Percentiles rank a stretch among this genome's conserved stretches.
Conservation (phyloP, 2,888 invertebrate genomes). For the Trisateles emortualis region DNA sequence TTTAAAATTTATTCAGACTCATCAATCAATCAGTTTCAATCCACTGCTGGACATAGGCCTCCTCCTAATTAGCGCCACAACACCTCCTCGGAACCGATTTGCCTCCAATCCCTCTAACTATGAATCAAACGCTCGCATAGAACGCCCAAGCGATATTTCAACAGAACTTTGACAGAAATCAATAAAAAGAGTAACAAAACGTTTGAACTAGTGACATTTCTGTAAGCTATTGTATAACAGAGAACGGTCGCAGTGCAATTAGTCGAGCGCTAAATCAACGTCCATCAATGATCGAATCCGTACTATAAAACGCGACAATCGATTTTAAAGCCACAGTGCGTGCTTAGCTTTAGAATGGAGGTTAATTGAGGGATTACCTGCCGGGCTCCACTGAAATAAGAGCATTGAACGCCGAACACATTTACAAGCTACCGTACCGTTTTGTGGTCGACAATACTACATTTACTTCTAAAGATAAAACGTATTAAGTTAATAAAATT, state of each 20-base stretch:
- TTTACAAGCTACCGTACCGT: constrained; percentile 30
- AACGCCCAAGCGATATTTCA: constrained; percentile 12
- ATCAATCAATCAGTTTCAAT: too few relatives aligned
- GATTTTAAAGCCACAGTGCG: constrained; percentile 50
- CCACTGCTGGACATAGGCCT: too few relatives aligned
- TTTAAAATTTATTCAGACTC: too few relatives aligned
- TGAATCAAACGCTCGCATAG: constrained; percentile 8
- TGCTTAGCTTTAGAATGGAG: constrained; percentile 49
- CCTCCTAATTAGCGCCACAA: too few relatives aligned
- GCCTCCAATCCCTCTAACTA: too few relatives aligned
- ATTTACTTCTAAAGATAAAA: constrained; percentile 20
- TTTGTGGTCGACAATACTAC: constrained; percentile 20
- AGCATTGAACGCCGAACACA: constrained; percentile 31
- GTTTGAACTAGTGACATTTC: constrained; percentile 20
- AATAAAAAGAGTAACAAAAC: constrained; percentile 30
- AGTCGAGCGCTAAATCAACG: constrained; percentile 48
- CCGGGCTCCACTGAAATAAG: constrained; percentile 35
- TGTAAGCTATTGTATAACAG: constrained; percentile 37
- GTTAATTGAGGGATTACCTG: constrained; percentile 53
- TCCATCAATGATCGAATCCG: constrained; percentile 41
- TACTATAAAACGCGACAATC: constrained; percentile 50
- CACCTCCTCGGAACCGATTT: not conserved
- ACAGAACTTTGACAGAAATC: not conserved
- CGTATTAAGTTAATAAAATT: constrained; percentile 16
- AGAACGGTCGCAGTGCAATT: constrained; percentile 36